Conservation (phyloP, 92 coral and sea anemone genomes). For the Palythoa caribaeorum region DNA sequence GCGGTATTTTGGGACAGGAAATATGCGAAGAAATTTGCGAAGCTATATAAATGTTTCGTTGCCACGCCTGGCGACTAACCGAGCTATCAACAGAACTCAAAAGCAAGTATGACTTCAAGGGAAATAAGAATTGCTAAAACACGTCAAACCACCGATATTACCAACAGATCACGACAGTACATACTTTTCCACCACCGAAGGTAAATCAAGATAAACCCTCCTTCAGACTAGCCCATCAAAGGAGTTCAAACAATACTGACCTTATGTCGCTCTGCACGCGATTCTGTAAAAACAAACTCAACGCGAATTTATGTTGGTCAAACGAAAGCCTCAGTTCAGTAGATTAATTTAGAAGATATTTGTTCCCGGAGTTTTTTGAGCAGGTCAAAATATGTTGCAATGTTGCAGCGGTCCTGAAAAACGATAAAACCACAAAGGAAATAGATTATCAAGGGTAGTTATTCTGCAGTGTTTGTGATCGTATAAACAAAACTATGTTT, state of each 20-base stretch:
- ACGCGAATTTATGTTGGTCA: not conserved
- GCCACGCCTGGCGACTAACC: conserved; percentile 26
- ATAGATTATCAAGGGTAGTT: conserved; percentile 5
- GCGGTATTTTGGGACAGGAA: conserved; percentile 3
- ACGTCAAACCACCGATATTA: not conserved
- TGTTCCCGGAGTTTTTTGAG: not conserved
- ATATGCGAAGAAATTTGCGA: conserved; percentile 17
- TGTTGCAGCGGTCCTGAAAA: conserved; percentile 13
- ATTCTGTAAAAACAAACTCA: not conserved
- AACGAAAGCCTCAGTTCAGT: not conserved
- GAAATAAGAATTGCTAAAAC: not conserved
- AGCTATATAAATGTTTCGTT: conserved; percentile 23
- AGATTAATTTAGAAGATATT: not conserved
- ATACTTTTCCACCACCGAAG: not conserved
- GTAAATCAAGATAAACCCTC: not conserved
- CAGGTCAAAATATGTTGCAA: not conserved
- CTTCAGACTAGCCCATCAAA: not conserved
- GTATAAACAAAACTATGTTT: conserved; percentile 24
- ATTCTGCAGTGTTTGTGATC: not conserved
- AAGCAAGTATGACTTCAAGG: not conserved
- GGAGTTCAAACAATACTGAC: not conserved
- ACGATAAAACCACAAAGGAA: conserved; percentile 31
- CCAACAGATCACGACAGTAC: not conserved
- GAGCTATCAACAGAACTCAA: not conserved
- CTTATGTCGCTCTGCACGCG: conserved; percentile 11